Conservation (phyloP, 2,888 invertebrate genomes). For the Tachina lurida region DNA sequence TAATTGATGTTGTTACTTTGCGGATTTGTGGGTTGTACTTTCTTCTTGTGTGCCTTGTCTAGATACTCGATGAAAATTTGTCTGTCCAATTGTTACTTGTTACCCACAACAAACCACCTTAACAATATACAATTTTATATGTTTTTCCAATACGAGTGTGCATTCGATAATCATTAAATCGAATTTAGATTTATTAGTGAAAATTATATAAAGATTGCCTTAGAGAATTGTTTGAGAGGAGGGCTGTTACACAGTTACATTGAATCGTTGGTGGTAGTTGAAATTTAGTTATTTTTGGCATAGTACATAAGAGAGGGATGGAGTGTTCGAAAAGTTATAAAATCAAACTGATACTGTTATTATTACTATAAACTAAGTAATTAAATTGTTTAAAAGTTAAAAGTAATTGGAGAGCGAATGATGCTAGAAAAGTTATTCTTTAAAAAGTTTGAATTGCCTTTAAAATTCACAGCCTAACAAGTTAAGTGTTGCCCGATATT, state of each 20-base stretch:
- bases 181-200: conserved; percentile 72
- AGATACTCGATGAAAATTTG: conserved; percentile 28
- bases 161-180: conserved; percentile 73
- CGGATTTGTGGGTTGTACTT: conserved; percentile 78
- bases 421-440: no score
- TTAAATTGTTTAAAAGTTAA: no score
- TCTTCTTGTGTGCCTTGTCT: conserved; percentile 28
- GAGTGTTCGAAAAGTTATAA: background rate
- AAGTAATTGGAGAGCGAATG: no score
- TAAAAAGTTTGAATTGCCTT: no score
- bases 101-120: conserved; percentile 74
- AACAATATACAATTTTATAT: conserved; percentile 56
- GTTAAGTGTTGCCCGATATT: no score
- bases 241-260: background rate
- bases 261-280: conserved; percentile 23
- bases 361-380: background rate
- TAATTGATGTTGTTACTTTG: conserved; percentile 72
- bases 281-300: background rate
- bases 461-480: no score
- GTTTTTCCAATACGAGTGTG: background rate
- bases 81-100: conserved; percentile 67
- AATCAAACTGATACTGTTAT: background rate
- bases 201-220: conserved; percentile 66
- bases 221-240: conserved; percentile 57
- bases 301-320: background rate